These are phyloP conservation scores for Paraescarpia echinospica DNA, from an alignment of 1,140 invertebrate genomes.

Conservation along the genomic window DNA sequence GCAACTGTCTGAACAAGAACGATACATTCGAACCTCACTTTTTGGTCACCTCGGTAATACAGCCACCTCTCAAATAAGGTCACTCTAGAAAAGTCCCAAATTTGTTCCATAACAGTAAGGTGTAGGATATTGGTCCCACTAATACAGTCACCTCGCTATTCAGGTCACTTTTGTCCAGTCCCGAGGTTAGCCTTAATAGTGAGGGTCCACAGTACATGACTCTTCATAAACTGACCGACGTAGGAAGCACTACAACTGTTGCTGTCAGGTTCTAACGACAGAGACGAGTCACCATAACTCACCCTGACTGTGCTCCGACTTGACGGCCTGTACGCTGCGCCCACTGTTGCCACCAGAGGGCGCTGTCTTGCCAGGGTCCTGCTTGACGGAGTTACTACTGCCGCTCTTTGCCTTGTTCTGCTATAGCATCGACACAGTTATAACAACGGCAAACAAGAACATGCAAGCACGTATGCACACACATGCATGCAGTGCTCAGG, in stretches of 20 bases:
- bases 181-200: no score
- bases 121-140: no score
- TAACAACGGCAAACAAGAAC: neutral
- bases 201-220: no score
- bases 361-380: neutral
- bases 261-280: neutral
- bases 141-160: no score
- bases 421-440: neutral
- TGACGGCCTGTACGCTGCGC: slow-evolving; percentile 10
- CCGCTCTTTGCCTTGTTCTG: neutral
- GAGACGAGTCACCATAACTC: slow-evolving; percentile 15
- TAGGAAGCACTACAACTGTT: neutral
- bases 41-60: no score
- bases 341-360: neutral
- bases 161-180: no score
- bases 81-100: no score
- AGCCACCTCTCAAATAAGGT: no score
- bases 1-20: neutral
- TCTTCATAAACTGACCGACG: neutral
- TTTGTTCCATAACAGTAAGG: no score
- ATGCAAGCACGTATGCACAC: neutral
- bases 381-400: neutral
- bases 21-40: no score
- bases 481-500: neutral
- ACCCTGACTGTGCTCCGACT: slow-evolving; percentile 26